These are phyloP conservation scores for Danio albolineatus DNA, from an alignment of 2,797 vertebrate species.

Conservation along the genomic window DNA sequence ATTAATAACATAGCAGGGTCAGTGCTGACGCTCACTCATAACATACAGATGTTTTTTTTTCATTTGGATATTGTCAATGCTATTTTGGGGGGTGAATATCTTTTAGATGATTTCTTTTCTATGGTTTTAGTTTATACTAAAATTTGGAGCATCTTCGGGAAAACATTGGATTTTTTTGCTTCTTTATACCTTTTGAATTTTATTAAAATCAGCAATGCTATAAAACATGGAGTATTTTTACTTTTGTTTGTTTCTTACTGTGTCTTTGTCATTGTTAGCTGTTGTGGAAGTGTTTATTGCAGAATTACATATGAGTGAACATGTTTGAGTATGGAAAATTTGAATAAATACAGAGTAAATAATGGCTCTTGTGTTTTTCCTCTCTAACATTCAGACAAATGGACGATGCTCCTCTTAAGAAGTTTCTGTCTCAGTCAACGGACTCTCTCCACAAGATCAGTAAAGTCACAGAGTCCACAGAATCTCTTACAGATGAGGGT, in stretches of 20 bases:
- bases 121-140: neutral
- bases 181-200: too few relatives aligned
- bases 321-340: too few relatives aligned
- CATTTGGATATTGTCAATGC: neutral
- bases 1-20: slow-evolving; percentile 95
- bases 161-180: too few relatives aligned
- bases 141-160: too few relatives aligned
- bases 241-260: too few relatives aligned
- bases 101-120: neutral
- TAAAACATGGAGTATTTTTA: neutral
- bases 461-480: slow-evolving; percentile 89
- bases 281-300: too few relatives aligned
- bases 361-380: neutral
- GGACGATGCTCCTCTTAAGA: slow-evolving; percentile 86
- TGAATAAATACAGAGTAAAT: too few relatives aligned
- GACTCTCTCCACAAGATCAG: slow-evolving; percentile 90
- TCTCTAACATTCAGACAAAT: slow-evolving; percentile 74
- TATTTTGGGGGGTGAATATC: neutral
- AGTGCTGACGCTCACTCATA: slow-evolving; percentile 54
- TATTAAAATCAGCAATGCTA: neutral
- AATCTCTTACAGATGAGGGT: slow-evolving; percentile 94
- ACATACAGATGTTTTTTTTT: slow-evolving; percentile 5
- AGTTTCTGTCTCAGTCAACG: slow-evolving; percentile 90
- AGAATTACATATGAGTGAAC: too few relatives aligned
- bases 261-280: too few relatives aligned